These are phyloP conservation scores for Eucriotettix oculatus DNA, from an alignment of 2,888 invertebrate genomes.

Conservation along the genomic window DNA sequence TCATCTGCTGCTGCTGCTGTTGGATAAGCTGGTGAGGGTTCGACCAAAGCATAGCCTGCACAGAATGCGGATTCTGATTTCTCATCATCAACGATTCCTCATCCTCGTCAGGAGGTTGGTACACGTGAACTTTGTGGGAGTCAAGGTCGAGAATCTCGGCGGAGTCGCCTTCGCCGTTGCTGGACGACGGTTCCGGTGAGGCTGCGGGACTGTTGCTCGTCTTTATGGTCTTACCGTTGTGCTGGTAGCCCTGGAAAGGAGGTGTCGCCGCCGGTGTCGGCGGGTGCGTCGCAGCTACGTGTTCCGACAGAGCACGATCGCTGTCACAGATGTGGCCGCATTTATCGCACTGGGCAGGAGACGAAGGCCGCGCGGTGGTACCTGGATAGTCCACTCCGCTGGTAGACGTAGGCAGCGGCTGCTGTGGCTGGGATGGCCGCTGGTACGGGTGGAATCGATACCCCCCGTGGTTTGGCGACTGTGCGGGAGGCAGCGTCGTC, in stretches of 20 bases:
- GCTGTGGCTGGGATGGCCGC: not conserved
- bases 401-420: not conserved
- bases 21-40: constrained; percentile 15
- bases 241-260: not conserved
- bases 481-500: constrained; percentile 26
- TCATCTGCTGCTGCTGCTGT: constrained; percentile 6
- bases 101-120: constrained; percentile 29
- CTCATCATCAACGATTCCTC: constrained; percentile 20
- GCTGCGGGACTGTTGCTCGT: not conserved
- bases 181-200: constrained; percentile 18
- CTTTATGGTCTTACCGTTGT: too few species aligned
- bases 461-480: constrained; percentile 10
- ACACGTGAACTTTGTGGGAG: constrained; percentile 62
- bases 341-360: constrained; percentile 64
- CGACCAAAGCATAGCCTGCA: constrained; percentile 33
- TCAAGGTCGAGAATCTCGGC: constrained; percentile 75
- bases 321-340: constrained; percentile 67
- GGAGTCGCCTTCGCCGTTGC: constrained; percentile 35
- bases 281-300: constrained; percentile 50
- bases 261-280: constrained; percentile 16
- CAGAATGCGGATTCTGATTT: constrained; percentile 27
- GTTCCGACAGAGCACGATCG: constrained; percentile 55
- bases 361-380: constrained; percentile 40
- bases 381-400: not conserved
- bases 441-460: constrained; percentile 21